phyloP scores from a whole-genome alignment of 1,140 invertebrate species.

The Teleogryllus occipitalis region DNA sequence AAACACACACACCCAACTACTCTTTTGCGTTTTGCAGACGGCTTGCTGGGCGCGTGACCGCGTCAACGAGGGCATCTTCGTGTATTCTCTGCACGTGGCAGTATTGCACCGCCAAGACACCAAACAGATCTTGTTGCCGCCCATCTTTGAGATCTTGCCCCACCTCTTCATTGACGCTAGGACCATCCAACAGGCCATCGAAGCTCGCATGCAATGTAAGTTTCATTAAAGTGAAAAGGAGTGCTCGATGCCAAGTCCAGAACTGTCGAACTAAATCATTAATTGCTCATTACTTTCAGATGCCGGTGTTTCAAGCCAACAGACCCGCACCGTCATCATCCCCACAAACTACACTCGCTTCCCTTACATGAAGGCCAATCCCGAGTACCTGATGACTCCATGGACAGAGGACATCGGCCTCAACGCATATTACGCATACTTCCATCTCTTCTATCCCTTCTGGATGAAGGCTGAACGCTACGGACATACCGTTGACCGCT shows the following conservation, averaged over 20 bases:
- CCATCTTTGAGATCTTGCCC: constrained; percentile 58
- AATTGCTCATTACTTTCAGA: not conserved
- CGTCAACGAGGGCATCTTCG: constrained; percentile 54
- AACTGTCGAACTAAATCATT: not conserved
- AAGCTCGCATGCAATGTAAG: constrained; percentile 21
- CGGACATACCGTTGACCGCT: constrained; percentile 41
- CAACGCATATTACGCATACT: constrained; percentile 58
- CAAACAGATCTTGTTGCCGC: constrained; percentile 48
- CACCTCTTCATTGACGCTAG: constrained; percentile 50
- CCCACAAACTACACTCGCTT: constrained; percentile 15
- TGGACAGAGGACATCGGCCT: constrained; percentile 65
- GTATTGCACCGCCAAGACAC: constrained; percentile 51
- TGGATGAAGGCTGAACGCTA: constrained; percentile 48
- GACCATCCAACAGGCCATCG: constrained; percentile 49
- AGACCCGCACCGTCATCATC: constrained; percentile 17
- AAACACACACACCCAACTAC: not conserved
- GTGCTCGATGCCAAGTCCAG: not conserved
- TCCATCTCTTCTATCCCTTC: constrained; percentile 51
- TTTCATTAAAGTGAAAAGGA: not conserved
- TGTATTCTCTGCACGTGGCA: constrained; percentile 49
- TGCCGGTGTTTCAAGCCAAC: not conserved
- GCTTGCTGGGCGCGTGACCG: constrained; percentile 52
- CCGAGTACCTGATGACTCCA: constrained; percentile 56
- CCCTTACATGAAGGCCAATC: constrained; percentile 43
- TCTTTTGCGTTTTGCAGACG: constrained; percentile 43